Evolutionary conservation across 1,140 invertebrate species (phyloP).

Genomic region (Dryas iulia): DNA sequence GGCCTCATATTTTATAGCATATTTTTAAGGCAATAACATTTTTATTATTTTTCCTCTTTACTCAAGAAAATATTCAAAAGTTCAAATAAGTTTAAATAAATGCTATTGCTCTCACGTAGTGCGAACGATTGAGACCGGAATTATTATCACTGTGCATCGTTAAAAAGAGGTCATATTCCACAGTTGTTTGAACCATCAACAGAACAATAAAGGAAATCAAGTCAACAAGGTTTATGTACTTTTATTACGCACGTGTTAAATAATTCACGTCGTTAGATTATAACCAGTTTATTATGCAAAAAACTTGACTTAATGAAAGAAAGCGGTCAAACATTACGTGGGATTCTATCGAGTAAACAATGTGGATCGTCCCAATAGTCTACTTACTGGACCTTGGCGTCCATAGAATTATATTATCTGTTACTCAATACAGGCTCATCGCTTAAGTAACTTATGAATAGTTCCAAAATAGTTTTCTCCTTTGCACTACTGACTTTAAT

Average conservation of each 20-base stretch:
- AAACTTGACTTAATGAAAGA: slow-evolving; percentile 6
- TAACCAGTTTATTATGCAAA: slow-evolving; percentile 25
- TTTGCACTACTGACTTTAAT: too few relatives aligned
- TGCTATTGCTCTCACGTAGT: background rate
- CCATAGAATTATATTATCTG: background rate
- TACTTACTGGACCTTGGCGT: slow-evolving; percentile 20
- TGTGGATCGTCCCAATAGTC: slow-evolving; percentile 18
- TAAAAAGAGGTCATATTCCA: background rate
- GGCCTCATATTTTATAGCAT: too few relatives aligned
- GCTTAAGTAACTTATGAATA: background rate
- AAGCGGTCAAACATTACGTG: slow-evolving; percentile 25
- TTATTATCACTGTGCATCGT: background rate
- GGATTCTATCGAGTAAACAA: slow-evolving; percentile 19
- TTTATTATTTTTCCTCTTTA: too few relatives aligned
- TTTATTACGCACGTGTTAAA: slow-evolving; percentile 3
- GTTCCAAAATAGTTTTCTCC: background rate
- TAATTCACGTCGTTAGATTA: slow-evolving; percentile 9
- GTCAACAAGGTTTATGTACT: slow-evolving; percentile 12
- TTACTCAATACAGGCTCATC: background rate
- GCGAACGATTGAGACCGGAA: background rate
- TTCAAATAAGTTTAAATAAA: too few relatives aligned
- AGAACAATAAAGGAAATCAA: slow-evolving; percentile 16
- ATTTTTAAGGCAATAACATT: too few relatives aligned
- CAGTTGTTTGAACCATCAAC: background rate
- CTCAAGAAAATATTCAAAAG: too few relatives aligned